Evolutionary conservation across 2,113 vertebrate genomes (phyloP).

Genomic region (Silurus asotus): DNA sequence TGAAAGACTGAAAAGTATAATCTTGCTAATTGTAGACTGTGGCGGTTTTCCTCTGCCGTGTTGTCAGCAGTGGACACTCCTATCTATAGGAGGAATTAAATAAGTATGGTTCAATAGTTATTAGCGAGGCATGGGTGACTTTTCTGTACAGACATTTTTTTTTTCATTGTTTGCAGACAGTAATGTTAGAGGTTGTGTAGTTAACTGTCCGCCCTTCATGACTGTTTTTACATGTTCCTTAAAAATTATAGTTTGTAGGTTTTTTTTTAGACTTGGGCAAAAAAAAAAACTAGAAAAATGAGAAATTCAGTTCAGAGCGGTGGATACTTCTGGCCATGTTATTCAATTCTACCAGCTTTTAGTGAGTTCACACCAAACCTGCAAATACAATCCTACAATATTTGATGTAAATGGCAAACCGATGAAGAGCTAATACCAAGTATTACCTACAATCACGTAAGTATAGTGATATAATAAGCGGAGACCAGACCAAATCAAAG

Average conservation of each 20-base stretch:
- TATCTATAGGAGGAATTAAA: not conserved
- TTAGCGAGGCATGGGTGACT: not conserved
- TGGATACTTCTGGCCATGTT: not conserved
- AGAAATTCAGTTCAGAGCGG: not conserved
- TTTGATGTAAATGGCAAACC: not conserved
- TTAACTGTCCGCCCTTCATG: not conserved
- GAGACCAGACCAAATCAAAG: not conserved
- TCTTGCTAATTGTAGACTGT: not conserved
- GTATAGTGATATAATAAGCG: no score
- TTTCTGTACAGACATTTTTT: not conserved
- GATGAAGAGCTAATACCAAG: not conserved
- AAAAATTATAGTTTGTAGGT: not conserved
- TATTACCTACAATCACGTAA: no score
- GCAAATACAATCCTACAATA: not conserved
- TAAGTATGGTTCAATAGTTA: not conserved
- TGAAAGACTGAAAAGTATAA: conserved; percentile 11
- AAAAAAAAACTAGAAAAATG: not conserved
- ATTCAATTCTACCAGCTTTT: not conserved
- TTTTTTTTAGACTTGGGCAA: not conserved
- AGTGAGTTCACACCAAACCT: not conserved
- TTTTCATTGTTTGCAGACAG: not conserved
- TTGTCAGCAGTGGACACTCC: not conserved
- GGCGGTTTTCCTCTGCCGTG: not conserved
- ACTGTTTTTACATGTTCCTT: not conserved
- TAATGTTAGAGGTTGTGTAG: not conserved